These are phyloP conservation scores for Drosophila azteca DNA, from an alignment of 1,140 invertebrate genomes.

Conservation along the genomic window DNA sequence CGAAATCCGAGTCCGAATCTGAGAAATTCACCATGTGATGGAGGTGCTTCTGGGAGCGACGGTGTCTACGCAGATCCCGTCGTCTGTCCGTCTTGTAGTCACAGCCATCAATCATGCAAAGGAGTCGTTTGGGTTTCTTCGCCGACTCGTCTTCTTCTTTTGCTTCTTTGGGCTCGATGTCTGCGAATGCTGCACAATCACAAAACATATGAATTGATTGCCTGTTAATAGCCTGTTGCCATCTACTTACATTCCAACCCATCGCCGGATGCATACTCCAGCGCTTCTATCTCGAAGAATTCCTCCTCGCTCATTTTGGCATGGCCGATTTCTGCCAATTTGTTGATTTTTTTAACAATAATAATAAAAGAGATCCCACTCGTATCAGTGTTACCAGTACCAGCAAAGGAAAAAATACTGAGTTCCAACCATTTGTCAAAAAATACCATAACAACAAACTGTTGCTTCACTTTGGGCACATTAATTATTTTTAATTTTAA, in stretches of 20 bases:
- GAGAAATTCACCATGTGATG: neutral
- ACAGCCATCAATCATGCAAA: constrained; percentile 29
- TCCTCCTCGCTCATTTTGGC: neutral
- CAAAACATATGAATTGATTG: neutral
- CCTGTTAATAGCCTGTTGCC: neutral
- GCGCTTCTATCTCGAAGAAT: constrained; percentile 5
- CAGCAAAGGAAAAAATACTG: too few relatives aligned
- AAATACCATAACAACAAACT: constrained; percentile 12
- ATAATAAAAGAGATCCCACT: too few relatives aligned
- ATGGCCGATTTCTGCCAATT: neutral
- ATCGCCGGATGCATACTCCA: neutral
- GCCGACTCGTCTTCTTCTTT: neutral
- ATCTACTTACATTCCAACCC: constrained; percentile 13
- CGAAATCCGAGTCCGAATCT: constrained; percentile 37
- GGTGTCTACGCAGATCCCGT: constrained; percentile 29
- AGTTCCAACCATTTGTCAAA: too few relatives aligned
- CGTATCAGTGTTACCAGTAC: too few relatives aligned
- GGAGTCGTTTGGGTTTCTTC: constrained; percentile 12
- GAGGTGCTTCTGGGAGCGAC: constrained; percentile 26
- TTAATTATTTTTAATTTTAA: constrained; percentile 24
- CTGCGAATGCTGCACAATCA: neutral
- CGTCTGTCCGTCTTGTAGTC: constrained; percentile 31
- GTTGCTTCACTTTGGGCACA: constrained; percentile 26
- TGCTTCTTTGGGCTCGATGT: neutral
- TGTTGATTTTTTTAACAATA: too few relatives aligned